Base-by-base conservation (phyloP, 2,797 vertebrate genomes). In the Anisognathus igniventris region DNA sequence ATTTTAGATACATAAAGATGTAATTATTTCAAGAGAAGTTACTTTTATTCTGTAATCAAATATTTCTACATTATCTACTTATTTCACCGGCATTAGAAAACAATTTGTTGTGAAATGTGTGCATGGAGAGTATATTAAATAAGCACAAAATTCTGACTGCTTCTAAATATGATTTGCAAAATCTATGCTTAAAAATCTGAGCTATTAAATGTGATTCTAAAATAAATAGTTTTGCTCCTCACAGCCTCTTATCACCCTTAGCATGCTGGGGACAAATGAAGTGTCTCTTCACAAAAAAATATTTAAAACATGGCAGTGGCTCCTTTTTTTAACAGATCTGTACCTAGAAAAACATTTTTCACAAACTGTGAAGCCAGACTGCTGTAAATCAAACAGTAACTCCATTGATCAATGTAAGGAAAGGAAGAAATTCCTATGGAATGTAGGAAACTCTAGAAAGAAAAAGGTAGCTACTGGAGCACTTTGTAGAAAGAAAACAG, bases 361-460 rank as follows among this genome's bases (percentile, higher is more conserved):
- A 83, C 37, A 47, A 82, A 72, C 64, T 61, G 40, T 86, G 74
- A 94, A 66, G 79, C 27, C 23, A 87, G 61, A 54, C 60, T 61
- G 31, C 60, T 83, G 54, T 57, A 47, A 45, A 88, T 89, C 45
- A 89, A 94, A 98, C 97, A 98, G 96, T 97, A 93, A 92, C 83
- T 89, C 94, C 90, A 97, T 97, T 98, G 96, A 98, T 64, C 71
- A 84, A 71, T 62, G 79, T 67, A 92, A 68, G 82, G 76, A 94
- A 79, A 93, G 90, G 70, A 94, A 84, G 53, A 95, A 96, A 97
- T 96, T 97, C 95, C 88, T 96, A 31, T 39, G 84, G 93, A 96
- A 95, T 93, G 92, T 93, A 90, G 95, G 95, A 97, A 97, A 96
- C 84, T 88, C 72, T 84, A 86, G 94, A 96, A 96, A 87, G 78